A percentile compares a stretch with the other conserved stretches of the same genome.
Conservation (phyloP, 2,888 invertebrate genomes). For the Xanthia togata region DNA sequence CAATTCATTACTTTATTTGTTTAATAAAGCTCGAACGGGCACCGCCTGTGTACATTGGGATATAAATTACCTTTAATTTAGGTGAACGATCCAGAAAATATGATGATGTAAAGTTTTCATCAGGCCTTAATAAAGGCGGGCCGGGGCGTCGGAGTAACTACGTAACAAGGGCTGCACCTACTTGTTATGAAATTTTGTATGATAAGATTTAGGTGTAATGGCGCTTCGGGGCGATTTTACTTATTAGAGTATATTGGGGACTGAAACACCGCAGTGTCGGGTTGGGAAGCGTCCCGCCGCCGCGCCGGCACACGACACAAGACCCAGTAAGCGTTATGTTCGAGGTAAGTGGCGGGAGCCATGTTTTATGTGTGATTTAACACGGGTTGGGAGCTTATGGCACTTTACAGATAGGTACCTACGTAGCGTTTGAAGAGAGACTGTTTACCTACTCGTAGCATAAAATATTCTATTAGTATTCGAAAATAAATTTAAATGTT, state of each 20-base stretch:
- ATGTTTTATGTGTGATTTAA: conserved; percentile 63
- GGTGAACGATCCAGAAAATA: conserved; percentile 88
- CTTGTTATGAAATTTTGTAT: conserved; percentile 72
- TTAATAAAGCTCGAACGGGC: conserved; percentile 86
- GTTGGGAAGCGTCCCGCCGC: conserved; percentile 35
- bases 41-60: conserved; percentile 81
- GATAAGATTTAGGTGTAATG: conserved; percentile 62
- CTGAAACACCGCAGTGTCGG: conserved; percentile 18
- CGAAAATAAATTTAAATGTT: conserved; percentile 29
- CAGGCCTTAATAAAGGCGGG: conserved; percentile 82
- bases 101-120: conserved; percentile 88
- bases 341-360: conserved; percentile 45
- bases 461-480: conserved; percentile 20
- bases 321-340: conserved; percentile 56
- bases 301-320: conserved; percentile 37
- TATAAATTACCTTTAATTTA: conserved; percentile 90
- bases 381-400: conserved; percentile 56
- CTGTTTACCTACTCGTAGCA: conserved; percentile 8
- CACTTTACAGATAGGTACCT: conserved; percentile 45
- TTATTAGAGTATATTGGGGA: conserved; percentile 57
- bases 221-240: conserved; percentile 56
- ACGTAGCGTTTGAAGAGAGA: conserved; percentile 5
- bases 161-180: conserved; percentile 70
- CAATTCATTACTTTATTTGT: conserved; percentile 88
- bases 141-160: conserved; percentile 65